A percentile compares a stretch with the other conserved stretches of the same genome.
These are phyloP conservation scores for Ranitomeya variabilis DNA, from an alignment of 2,113 vertebrate species.

Conservation along the genomic window DNA sequence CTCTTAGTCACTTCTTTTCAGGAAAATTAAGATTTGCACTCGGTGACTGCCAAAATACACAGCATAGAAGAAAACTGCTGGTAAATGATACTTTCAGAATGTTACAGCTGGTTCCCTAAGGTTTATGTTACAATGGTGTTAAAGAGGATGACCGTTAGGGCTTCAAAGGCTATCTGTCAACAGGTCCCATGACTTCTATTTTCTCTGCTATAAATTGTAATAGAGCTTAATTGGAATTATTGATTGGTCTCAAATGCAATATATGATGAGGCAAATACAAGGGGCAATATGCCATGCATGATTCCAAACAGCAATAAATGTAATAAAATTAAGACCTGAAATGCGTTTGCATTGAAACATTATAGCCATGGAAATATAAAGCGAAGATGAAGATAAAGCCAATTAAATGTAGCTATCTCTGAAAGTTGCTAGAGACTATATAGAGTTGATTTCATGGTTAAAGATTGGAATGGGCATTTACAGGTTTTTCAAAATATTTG, in stretches of 20 bases:
- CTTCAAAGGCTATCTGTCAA: neutral
- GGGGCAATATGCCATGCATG: neutral
- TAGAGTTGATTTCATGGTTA: neutral
- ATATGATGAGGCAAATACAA: neutral
- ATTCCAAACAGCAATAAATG: neutral
- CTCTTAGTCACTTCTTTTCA: neutral
- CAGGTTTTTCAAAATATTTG: neutral
- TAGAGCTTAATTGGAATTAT: neutral
- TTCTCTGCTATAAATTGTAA: neutral
- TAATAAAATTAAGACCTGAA: neutral
- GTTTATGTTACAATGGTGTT: neutral
- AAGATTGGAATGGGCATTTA: neutral
- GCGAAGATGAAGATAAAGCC: too few relatives aligned
- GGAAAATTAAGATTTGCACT: neutral
- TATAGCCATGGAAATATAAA: neutral
- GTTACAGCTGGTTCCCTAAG: neutral
- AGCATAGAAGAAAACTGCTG: neutral
- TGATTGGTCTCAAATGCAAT: neutral
- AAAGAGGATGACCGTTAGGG: neutral
- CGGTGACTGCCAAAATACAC: neutral
- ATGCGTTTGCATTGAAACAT: neutral
- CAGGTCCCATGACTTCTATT: neutral
- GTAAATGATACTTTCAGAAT: neutral
- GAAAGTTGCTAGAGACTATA: neutral
- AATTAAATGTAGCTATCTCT: neutral